A percentile compares a stretch with the other conserved stretches of the same genome.
These are phyloP conservation scores for Eretmocerus hayati DNA, from an alignment of 2,888 invertebrate species.

Conservation along the genomic window DNA sequence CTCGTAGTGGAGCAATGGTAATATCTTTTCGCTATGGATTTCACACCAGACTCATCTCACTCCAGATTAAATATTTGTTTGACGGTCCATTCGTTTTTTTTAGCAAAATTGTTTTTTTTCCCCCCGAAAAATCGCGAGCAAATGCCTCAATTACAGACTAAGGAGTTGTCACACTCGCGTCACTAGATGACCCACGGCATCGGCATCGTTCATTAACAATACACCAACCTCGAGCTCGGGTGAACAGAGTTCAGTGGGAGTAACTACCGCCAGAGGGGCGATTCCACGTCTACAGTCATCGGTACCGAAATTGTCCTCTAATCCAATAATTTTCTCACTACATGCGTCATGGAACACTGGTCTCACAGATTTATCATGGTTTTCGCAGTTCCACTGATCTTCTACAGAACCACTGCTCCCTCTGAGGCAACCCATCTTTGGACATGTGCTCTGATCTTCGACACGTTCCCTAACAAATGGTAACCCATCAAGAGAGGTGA, in stretches of 20 bases:
- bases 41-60: too few relatives aligned
- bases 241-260: slow-evolving; percentile 40
- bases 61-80: too few relatives aligned
- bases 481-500: slow-evolving; percentile 33
- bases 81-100: too few relatives aligned
- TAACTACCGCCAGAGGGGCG: slow-evolving; percentile 36
- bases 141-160: too few relatives aligned
- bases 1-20: too few relatives aligned
- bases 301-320: slow-evolving; percentile 29
- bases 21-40: too few relatives aligned
- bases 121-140: too few relatives aligned
- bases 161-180: too few relatives aligned
- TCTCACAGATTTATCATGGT: slow-evolving; percentile 39
- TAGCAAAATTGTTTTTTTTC: too few relatives aligned
- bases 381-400: slow-evolving; percentile 7
- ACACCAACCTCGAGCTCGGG: slow-evolving; percentile 42
- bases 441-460: slow-evolving; percentile 37
- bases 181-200: too few relatives aligned
- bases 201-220: too few relatives aligned
- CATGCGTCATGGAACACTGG: slow-evolving; percentile 30
- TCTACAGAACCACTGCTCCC: too few relatives aligned
- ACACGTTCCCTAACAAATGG: neutral
- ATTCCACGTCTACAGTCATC: slow-evolving; percentile 30
- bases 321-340: slow-evolving; percentile 25
- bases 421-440: slow-evolving; percentile 19